Conservation (phyloP, 2,888 invertebrate genomes). For the Erebia ligea region DNA sequence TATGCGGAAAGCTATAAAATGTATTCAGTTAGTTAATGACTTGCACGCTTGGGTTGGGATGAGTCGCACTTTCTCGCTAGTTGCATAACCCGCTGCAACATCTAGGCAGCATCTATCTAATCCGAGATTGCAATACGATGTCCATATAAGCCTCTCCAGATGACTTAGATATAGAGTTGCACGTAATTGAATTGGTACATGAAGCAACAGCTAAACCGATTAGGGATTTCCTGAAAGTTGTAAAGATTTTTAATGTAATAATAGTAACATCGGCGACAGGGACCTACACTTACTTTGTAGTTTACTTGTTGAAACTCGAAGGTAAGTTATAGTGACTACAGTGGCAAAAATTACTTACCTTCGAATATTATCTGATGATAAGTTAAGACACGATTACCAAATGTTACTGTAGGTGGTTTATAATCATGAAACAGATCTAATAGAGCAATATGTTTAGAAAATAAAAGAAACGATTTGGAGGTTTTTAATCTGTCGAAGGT, state of each 20-base stretch:
- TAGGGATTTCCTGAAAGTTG: neutral
- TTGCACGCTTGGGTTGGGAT: slow-evolving; percentile 29
- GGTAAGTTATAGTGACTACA: too few relatives aligned
- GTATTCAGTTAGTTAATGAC: slow-evolving; percentile 22
- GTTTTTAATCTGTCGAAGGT: slow-evolving; percentile 25
- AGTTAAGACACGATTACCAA: neutral
- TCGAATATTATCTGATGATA: slow-evolving; percentile 1
- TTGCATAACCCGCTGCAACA: slow-evolving; percentile 16
- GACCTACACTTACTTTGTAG: too few relatives aligned
- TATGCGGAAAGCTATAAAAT: slow-evolving; percentile 3
- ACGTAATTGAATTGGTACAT: slow-evolving; percentile 1
- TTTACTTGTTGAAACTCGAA: too few relatives aligned
- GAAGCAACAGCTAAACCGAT: neutral
- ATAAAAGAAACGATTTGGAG: neutral
- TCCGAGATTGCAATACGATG: slow-evolving; percentile 4
- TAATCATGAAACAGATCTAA: slow-evolving; percentile 2
- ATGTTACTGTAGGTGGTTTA: slow-evolving; percentile 1
- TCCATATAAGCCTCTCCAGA: neutral
- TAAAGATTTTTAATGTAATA: neutral
- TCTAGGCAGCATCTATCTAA: slow-evolving; percentile 8
- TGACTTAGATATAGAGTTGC: neutral
- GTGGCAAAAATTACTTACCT: neutral
- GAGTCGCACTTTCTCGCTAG: slow-evolving; percentile 26
- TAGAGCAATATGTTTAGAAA: neutral
- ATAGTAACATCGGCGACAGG: too few relatives aligned